Base-by-base conservation (phyloP, 2,797 vertebrate species). In the Enoplosus armatus region DNA sequence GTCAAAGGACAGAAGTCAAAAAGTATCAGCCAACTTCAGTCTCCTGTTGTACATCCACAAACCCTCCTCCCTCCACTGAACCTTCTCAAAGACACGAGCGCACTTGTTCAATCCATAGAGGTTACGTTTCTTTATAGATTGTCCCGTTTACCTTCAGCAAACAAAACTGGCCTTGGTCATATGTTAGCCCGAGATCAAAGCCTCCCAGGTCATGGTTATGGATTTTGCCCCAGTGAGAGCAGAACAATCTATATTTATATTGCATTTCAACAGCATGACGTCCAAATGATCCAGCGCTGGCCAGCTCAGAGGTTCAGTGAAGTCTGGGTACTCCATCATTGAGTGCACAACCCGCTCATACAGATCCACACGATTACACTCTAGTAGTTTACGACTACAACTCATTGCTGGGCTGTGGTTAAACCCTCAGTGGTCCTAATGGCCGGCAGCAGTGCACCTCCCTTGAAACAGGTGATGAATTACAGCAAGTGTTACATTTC, bases 231-330 rank as follows among this genome's bases (percentile, higher is more conserved):
- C 77, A 85, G 80, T 84, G 90, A 90, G 90, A 84, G 82, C 62
- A 81, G 80, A 84, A 83, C 85, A 92, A 93, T 94, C 89, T 93
- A 93, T 93, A 94, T 94, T 94, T 93, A 92, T 95, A 92, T 90
- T 85, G 81, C 83, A 80, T 76, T 90, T 93, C 87, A 93, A 79
- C 88, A 91, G 90, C 83, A 72, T 85, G 90, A 91, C 50, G 68
- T 93, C 82, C 78, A 87, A 85, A 92, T 91, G 83, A 93, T 92
- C 89, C 87, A 88, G 70, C 68, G 50, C 72, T 63, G 78, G 85
- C 86, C 85, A 79, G 70, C 84, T 87, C 75, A 68, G 76, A 63
- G 85, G 85, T 93, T 88, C 85, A 89, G 47, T 74, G 84, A 83
- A 91, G 89, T 91, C 81, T 75, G 74, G 82, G 83, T 53, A 82